These are phyloP conservation scores for Mesoligia furuncula DNA, from an alignment of 2,888 invertebrate genomes.

Conservation along the genomic window DNA sequence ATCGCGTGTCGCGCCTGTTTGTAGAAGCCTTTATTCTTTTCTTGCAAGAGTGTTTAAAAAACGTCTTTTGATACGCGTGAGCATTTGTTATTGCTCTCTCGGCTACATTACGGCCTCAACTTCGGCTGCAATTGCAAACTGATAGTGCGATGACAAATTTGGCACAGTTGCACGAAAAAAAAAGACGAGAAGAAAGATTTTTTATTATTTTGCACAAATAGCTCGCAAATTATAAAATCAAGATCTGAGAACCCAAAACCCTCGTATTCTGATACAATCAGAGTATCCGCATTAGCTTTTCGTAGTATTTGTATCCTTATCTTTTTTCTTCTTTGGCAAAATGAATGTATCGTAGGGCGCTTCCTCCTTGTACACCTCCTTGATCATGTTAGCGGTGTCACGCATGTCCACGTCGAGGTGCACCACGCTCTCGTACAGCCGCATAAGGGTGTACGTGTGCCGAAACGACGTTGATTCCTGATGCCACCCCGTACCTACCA, in stretches of 20 bases:
- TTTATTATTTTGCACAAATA: not conserved
- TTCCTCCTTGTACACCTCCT: not conserved
- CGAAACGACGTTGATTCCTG: rapidly evolving
- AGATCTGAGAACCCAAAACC: not conserved
- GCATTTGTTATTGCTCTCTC: not conserved
- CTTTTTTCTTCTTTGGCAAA: too few relatives aligned
- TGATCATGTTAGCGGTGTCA: constrained; percentile 67
- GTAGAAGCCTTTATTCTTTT: too few relatives aligned
- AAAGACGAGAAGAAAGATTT: not conserved
- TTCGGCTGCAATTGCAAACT: not conserved
- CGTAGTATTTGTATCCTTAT: not conserved
- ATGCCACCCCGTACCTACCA: constrained; percentile 24
- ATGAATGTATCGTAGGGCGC: not conserved
- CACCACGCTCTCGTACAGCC: constrained; percentile 69
- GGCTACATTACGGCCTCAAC: not conserved
- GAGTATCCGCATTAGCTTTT: not conserved
- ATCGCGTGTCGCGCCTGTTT: too few relatives aligned
- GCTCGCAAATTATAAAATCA: not conserved
- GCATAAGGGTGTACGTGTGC: constrained; percentile 35
- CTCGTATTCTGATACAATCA: not conserved
- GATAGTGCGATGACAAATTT: not conserved
- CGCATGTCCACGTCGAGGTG: constrained; percentile 71
- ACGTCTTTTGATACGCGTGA: too few relatives aligned
- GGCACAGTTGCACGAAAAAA: not conserved
- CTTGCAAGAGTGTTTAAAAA: not conserved